Percentiles rank a stretch among this genome's conserved stretches.
Conservation (phyloP, 1,140 invertebrate species). For the Gerris buenoi region DNA sequence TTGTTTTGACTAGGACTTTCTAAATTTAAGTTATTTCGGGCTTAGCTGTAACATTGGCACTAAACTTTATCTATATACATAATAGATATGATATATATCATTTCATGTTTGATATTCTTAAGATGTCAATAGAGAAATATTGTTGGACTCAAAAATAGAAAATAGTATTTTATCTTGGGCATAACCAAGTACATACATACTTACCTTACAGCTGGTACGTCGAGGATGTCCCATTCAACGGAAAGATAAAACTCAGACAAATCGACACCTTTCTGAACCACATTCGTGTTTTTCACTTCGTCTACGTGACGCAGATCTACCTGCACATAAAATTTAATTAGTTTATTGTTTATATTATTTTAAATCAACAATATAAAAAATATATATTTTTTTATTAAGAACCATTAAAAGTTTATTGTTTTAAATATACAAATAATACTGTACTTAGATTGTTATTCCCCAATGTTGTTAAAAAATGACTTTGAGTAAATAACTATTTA, state of each 20-base stretch:
- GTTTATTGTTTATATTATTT: background rate
- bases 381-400: background rate
- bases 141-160: background rate
- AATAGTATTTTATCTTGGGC: background rate
- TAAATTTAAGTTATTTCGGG: background rate
- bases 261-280: constrained; percentile 79
- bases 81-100: background rate
- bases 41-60: background rate
- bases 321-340: constrained; percentile 31
- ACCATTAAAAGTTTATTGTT: background rate
- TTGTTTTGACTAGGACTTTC: too few relatives aligned
- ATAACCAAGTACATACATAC: constrained; percentile 11
- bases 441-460: too few relatives aligned
- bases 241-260: constrained; percentile 88
- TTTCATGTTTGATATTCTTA: background rate
- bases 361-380: background rate
- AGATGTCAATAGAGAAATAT: background rate
- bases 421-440: background rate
- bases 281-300: constrained; percentile 61
- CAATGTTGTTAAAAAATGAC: too few relatives aligned
- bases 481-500: too few relatives aligned
- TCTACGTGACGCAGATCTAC: constrained; percentile 78
- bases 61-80: background rate
- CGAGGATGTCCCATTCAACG: constrained; percentile 96
- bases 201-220: constrained; percentile 81